Evolutionary conservation across 1,140 invertebrate genomes (phyloP), one percentile per base, ranked within the genome.

Genomic region (Mizuhopecten yessoensis): DNA sequence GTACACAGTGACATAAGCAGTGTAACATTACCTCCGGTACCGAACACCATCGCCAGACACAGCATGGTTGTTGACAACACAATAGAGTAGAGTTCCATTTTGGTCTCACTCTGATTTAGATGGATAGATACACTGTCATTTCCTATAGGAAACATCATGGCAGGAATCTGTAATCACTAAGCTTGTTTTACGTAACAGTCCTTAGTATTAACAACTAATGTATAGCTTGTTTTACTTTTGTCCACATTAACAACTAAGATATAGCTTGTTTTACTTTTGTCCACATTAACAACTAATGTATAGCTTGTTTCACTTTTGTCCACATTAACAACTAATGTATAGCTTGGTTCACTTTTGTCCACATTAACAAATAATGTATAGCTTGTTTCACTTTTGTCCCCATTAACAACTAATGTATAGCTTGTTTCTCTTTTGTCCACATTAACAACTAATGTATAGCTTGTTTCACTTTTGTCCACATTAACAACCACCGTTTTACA

Each of bases 21-120:
- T 2, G 93, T 93, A 9, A 94, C 86, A 89, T 94, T 95, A 15
- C 94, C 94, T 15, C 94, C 93, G 11, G 93, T 94, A 34, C 95
- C 95, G 34, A 95, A 91, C 33, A 95, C 75, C 15, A 93, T 91
- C 34, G 95, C 91, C 34, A 96, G 87, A 36, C 94, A 39, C 34
- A 95, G 90, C 23, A 93, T 92, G 3, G 94, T 93, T 0, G 93
- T 92, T 0, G 95, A 95, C 33, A 96, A 91, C 34, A 96, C 94
- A n/a, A 94, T 92, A 10, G 95, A 94, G 90, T 95, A 95, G 0
- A 94, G 92, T 86, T 95, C 94, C 90, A 95, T 89, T 33, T 92
- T 75, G 33, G 87, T 36, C 7, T 90, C 89, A 23, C 20, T 89
- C 23, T 75, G 57, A 29, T 75, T 75, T 1, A 75, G 57, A 75